Evolutionary conservation across 1,140 invertebrate genomes (phyloP).

Genomic region (Scylla paramamosain): DNA sequence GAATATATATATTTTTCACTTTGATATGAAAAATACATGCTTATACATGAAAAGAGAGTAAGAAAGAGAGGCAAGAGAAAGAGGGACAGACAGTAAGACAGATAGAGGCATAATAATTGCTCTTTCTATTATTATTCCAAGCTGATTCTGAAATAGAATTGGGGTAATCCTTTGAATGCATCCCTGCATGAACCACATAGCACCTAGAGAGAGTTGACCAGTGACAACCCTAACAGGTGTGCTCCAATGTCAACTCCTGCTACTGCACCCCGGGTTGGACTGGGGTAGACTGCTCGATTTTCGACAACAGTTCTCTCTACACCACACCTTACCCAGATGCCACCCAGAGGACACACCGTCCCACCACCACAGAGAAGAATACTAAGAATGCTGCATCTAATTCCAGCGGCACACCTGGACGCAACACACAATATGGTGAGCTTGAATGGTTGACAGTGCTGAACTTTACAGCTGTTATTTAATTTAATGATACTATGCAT

Average conservation of each 20-base stretch:
- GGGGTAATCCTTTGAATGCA: constrained; percentile 42
- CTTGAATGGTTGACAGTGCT: constrained; percentile 56
- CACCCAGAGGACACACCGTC: constrained; percentile 26
- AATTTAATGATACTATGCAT: constrained; percentile 27
- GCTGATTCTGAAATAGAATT: neutral
- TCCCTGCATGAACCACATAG: constrained; percentile 29
- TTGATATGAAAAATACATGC: no score
- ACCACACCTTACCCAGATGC: constrained; percentile 74
- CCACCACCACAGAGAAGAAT: constrained; percentile 37
- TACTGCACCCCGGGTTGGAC: constrained; percentile 94
- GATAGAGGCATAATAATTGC: neutral
- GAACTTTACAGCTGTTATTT: constrained; percentile 38
- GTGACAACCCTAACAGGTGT: constrained; percentile 85
- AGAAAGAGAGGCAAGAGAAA: neutral
- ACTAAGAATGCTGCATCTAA: constrained; percentile 49
- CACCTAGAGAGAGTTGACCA: constrained; percentile 57
- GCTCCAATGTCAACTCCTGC: constrained; percentile 95
- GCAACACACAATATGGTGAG: constrained; percentile 73
- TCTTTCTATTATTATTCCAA: neutral
- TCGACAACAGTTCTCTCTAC: constrained; percentile 85
- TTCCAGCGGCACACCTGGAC: constrained; percentile 40
- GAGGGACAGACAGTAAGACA: neutral
- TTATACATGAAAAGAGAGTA: no score
- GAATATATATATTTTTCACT: no score
- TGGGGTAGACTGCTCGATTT: constrained; percentile 92